A percentile compares a stretch with the other conserved stretches of the same genome.
These are phyloP conservation scores for Mustelus asterias DNA, from an alignment of 2,113 vertebrate species.

Conservation along the genomic window DNA sequence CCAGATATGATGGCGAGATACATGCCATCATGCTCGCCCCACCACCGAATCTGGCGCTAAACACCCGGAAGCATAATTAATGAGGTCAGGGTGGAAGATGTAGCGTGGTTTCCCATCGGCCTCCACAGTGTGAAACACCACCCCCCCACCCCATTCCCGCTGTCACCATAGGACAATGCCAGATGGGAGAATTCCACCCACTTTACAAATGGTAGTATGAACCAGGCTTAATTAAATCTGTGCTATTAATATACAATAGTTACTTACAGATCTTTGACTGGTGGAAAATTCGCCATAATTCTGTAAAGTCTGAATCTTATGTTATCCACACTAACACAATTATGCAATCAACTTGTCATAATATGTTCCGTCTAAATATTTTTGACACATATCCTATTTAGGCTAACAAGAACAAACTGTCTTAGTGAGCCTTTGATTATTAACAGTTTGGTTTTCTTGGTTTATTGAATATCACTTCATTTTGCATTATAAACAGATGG, in stretches of 20 bases:
- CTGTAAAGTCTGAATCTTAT: background rate
- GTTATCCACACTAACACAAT: background rate
- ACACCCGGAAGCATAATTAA: too few species aligned
- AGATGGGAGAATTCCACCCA: too few species aligned
- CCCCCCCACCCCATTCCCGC: too few species aligned
- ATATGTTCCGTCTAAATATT: background rate
- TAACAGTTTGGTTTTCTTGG: conserved; percentile 18
- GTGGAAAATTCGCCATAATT: background rate
- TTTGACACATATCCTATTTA: background rate
- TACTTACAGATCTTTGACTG: background rate
- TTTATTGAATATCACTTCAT: background rate
- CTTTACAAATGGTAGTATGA: background rate
- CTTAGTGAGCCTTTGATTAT: background rate
- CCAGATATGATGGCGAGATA: too few species aligned
- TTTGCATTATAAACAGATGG: background rate
- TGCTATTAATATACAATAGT: background rate
- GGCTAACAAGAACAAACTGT: background rate
- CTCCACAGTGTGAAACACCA: too few species aligned
- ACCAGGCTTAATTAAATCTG: background rate
- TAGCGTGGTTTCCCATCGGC: too few species aligned
- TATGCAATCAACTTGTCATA: background rate
- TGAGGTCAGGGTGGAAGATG: too few species aligned
- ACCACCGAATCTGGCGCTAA: too few species aligned
- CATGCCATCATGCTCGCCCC: too few species aligned
- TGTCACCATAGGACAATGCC: too few species aligned